These are phyloP conservation scores for Heteromyza rotundicornis DNA, from an alignment of 2,888 invertebrate genomes.

Conservation along the genomic window DNA sequence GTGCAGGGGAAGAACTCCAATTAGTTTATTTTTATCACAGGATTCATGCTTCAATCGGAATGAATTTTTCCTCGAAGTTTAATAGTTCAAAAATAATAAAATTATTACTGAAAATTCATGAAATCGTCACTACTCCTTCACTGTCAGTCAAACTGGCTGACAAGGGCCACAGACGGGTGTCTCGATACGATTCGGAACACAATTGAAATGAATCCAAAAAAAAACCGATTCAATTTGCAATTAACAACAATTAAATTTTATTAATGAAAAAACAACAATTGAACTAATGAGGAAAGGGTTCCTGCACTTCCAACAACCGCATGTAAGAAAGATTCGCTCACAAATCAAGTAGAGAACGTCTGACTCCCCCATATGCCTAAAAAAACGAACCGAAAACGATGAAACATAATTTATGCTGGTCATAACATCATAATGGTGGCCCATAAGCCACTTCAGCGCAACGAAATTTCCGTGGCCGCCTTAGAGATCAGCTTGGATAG, in stretches of 20 bases:
- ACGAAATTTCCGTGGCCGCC: too few species aligned
- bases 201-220: background rate
- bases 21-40: background rate
- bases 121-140: too few species aligned
- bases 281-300: conserved; percentile 30
- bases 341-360: background rate
- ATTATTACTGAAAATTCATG: too few species aligned
- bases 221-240: conserved; percentile 23
- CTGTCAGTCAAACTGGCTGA: too few species aligned
- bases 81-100: too few species aligned
- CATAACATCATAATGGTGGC: background rate
- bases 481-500: too few species aligned
- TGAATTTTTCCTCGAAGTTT: too few species aligned
- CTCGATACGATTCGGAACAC: too few species aligned
- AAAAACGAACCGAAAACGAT: conserved; percentile 2
- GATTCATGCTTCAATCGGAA: background rate
- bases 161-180: too few species aligned
- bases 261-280: conserved; percentile 34
- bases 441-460: conserved; percentile 30
- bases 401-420: conserved; percentile 45
- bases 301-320: conserved; percentile 19
- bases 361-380: too few species aligned
- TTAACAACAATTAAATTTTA: conserved; percentile 45
- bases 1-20: background rate
- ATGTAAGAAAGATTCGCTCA: conserved; percentile 16